Percentiles rank a stretch among this genome's conserved stretches.
Evolutionary conservation across 1,140 invertebrate species (phyloP).

Genomic region (Lepidurus packardi): DNA sequence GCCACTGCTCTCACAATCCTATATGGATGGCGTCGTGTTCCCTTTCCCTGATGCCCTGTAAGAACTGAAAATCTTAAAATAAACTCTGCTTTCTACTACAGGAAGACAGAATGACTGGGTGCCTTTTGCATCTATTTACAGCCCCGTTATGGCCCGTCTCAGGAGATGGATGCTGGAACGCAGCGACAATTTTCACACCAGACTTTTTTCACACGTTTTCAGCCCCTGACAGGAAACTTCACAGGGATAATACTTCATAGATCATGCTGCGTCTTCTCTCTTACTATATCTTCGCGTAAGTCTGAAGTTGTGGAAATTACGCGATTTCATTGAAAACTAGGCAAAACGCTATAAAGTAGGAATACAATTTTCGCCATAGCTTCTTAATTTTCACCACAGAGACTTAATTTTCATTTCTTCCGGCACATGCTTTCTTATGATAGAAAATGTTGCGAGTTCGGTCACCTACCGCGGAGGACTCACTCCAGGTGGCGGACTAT

Average conservation of each 20-base stretch:
- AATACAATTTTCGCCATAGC: no score
- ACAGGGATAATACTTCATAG: no score
- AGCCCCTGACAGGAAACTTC: background rate
- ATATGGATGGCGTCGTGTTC: background rate
- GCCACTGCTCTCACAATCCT: background rate
- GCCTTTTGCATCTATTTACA: constrained; percentile 22
- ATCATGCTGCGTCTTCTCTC: no score
- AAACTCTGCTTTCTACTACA: background rate
- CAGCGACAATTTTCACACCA: background rate
- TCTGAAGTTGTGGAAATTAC: no score
- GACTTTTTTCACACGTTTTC: constrained; percentile 5
- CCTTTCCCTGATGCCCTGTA: background rate
- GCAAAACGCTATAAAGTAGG: no score
- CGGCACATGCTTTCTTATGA: no score
- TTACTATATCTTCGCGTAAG: no score
- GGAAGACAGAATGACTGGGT: constrained; percentile 15
- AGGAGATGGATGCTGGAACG: background rate
- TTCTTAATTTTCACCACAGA: no score
- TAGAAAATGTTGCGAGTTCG: no score
- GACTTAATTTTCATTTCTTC: no score
- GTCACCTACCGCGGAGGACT: background rate
- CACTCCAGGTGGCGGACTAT: constrained; percentile 12
- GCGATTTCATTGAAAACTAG: no score
- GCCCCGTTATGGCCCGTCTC: background rate
- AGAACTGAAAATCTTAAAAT: background rate